Conservation (phyloP, 2,888 invertebrate species). For the Incurvaria masculella region DNA sequence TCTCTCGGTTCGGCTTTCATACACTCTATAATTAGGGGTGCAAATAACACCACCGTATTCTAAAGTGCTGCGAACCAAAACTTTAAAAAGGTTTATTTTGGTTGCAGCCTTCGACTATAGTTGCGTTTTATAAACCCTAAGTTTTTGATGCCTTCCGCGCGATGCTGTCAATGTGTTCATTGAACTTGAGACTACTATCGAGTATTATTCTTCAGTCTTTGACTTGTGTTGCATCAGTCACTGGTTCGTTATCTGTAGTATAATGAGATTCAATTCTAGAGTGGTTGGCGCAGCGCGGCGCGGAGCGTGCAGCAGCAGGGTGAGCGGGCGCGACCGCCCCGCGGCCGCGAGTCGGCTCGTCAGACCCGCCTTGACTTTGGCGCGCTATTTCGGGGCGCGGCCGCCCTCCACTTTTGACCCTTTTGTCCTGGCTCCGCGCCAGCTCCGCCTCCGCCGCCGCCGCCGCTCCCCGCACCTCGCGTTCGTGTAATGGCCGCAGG, state of each 20-base stretch:
- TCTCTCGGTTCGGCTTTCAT: no score
- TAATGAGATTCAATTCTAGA: no score
- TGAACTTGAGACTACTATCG: neutral
- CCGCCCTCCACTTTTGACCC: slow-evolving; percentile 49
- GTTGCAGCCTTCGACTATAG: no score
- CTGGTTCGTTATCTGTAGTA: no score
- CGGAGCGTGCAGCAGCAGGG: slow-evolving; percentile 11
- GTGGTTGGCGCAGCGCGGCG: neutral
- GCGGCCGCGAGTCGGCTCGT: slow-evolving; percentile 23
- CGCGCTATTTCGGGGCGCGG: slow-evolving; percentile 51
- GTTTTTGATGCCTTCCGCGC: no score
- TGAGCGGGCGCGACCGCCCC: slow-evolving; percentile 20
- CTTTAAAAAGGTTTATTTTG: no score
- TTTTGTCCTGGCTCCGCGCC: slow-evolving; percentile 48
- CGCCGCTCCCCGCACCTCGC: neutral
- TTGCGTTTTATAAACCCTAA: no score
- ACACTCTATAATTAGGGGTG: no score
- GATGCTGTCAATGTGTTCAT: neutral
- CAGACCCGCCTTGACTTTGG: slow-evolving; percentile 54
- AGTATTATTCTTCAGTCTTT: no score
- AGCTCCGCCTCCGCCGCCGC: slow-evolving; percentile 31
- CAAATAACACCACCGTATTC: no score
- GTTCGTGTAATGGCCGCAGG: neutral
- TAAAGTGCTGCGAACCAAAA: no score
- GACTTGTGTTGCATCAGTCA: no score